Percentiles rank a stretch among this genome's conserved stretches.
Conservation (phyloP, 2,888 invertebrate species). For the Iphiclides podalirius region DNA sequence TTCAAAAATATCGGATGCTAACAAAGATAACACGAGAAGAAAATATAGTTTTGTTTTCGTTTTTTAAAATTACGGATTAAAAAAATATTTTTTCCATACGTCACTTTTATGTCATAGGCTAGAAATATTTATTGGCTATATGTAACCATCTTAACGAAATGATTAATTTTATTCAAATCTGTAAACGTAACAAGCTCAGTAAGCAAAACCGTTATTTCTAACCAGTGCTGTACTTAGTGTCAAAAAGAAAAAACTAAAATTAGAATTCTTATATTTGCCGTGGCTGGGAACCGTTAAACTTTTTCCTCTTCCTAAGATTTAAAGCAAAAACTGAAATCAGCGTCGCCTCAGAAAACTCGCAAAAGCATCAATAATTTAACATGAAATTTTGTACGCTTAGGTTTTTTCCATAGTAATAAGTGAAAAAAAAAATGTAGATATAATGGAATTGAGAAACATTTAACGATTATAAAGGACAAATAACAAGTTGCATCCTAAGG, state of each 20-base stretch:
- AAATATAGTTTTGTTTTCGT: too few species aligned
- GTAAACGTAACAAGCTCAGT: neutral
- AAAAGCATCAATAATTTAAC: neutral
- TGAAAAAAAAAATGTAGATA: neutral
- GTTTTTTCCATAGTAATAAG: neutral
- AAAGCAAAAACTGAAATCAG: neutral
- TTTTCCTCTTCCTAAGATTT: neutral
- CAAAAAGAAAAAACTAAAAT: constrained; percentile 7
- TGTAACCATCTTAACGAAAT: too few species aligned
- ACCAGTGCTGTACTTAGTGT: neutral
- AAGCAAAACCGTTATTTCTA: constrained; percentile 1
- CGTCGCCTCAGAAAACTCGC: neutral
- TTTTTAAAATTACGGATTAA: too few species aligned
- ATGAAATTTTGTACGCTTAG: neutral
- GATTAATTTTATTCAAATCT: neutral
- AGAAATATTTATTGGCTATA: too few species aligned
- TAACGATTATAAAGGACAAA: neutral
- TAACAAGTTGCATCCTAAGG: too few species aligned
- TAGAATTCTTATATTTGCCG: neutral
- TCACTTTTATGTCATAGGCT: too few species aligned
- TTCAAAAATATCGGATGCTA: too few species aligned
- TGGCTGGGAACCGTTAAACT: constrained; percentile 1
- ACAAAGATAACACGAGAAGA: too few species aligned
- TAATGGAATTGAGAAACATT: neutral
- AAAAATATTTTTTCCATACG: too few species aligned